Evolutionary conservation across 2,888 invertebrate species (phyloP), one percentile per base, ranked within the genome.

Genomic region (Actias luna): DNA sequence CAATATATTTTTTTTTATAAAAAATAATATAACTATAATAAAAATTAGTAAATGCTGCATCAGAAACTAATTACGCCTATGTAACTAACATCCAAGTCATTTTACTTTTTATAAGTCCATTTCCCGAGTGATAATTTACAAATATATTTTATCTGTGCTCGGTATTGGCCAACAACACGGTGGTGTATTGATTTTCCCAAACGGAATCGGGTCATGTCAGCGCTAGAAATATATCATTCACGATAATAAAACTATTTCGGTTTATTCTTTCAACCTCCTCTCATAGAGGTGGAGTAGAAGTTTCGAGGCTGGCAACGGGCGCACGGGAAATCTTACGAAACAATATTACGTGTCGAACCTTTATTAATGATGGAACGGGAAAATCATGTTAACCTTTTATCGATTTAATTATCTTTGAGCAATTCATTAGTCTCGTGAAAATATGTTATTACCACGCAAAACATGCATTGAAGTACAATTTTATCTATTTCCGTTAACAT

Each of bases 171-270:
- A 39, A 39, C 36, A 39, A 22, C 8, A 25, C 22, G 50, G 7
- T 22, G 7, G 14, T 8, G n/a, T 27, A 55, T 55, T 55, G 55
- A 55, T 55, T 55, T 27, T 55, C n/a, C 59, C 69, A 72, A 55
- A 55, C 55, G 1, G 29, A 55, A 29, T 8, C 29, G 29, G 55
- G 55, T 55, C 55, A 55, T 18, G 55, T 18, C 5, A 29, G 29
- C 55, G 14, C 55, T 29, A 55, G 29, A 29, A 55, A 55, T 55
- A 55, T 16, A 29, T 55, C 29, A 55, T 55, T 5, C 55, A n/a
- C 5, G 8, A 12, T 50, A 4, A 22, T 50, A 12, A 50, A 50
- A 12, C 22, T 25, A 50, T 50, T 50, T 12, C 22, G 22, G 18
- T 42, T 42, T 42, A 42, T 42, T 42, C 42, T 42, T 42, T n/a